Percentiles rank a stretch among this genome's conserved stretches.
Evolutionary conservation across 2,888 invertebrate genomes (phyloP).

Genomic region (Drosophila monieri): DNA sequence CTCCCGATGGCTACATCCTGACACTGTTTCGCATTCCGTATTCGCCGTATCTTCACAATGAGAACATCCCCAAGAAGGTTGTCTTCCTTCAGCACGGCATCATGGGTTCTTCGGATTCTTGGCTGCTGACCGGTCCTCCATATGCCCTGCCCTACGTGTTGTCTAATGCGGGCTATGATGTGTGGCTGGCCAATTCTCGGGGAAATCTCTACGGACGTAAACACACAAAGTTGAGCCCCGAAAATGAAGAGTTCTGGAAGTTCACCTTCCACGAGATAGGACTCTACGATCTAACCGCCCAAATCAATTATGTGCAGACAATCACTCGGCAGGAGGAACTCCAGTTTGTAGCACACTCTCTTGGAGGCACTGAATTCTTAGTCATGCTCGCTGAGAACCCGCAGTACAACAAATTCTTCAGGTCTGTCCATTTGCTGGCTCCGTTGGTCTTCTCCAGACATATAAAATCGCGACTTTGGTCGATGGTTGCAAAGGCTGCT

Average conservation of each 20-base stretch:
- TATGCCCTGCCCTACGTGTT: slow-evolving; percentile 51
- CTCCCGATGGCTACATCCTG: slow-evolving; percentile 56
- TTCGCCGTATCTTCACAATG: slow-evolving; percentile 32
- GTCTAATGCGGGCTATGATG: slow-evolving; percentile 72
- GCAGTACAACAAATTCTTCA: slow-evolving; percentile 60
- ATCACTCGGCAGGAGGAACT: slow-evolving; percentile 33
- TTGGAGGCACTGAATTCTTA: slow-evolving; percentile 60
- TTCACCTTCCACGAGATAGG: slow-evolving; percentile 94
- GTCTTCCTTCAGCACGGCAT: slow-evolving; percentile 84
- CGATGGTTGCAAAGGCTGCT: not conserved
- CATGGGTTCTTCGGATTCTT: slow-evolving; percentile 54
- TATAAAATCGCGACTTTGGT: slow-evolving; percentile 83
- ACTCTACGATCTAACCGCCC: slow-evolving; percentile 84
- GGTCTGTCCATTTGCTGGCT: slow-evolving; percentile 59
- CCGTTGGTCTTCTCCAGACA: slow-evolving; percentile 84
- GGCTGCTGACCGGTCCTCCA: slow-evolving; percentile 46
- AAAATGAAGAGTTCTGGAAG: slow-evolving; percentile 51
- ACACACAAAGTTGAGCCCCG: slow-evolving; percentile 48
- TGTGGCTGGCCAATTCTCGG: slow-evolving; percentile 72
- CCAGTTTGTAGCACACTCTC: slow-evolving; percentile 71
- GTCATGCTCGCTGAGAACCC: slow-evolving; percentile 49
- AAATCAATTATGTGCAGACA: slow-evolving; percentile 60
- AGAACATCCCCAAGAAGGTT: slow-evolving; percentile 61
- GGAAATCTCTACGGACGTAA: slow-evolving; percentile 64
- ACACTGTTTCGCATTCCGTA: slow-evolving; percentile 61